phyloP scores from a whole-genome alignment of 2,888 invertebrate species.

The Tanytarsus gracilentus region DNA sequence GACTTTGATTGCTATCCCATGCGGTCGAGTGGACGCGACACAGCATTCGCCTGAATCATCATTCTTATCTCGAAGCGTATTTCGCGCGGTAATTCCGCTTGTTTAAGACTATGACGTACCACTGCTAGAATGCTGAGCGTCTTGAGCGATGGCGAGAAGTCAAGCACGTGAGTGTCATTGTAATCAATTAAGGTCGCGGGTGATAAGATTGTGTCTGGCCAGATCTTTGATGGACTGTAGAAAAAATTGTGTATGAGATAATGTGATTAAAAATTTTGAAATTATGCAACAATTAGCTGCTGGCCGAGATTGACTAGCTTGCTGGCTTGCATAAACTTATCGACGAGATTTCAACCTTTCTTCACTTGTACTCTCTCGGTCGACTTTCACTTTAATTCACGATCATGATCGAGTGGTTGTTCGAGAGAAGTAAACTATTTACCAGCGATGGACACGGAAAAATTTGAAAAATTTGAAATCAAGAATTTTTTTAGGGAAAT shows the following conservation, averaged over 20 bases:
- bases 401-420: no score
- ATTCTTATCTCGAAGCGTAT: constrained; percentile 55
- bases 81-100: constrained; percentile 53
- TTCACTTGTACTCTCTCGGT: no score
- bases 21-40: constrained; percentile 48
- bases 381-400: no score
- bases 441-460: no score
- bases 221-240: constrained; percentile 19
- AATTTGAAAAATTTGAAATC: no score
- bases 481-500: no score
- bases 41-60: constrained; percentile 63
- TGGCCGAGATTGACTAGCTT: no score
- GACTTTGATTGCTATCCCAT: constrained; percentile 41
- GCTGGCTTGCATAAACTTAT: no score
- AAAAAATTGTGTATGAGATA: background rate
- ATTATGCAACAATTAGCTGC: no score
- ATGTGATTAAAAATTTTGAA: background rate
- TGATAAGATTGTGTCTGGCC: background rate
- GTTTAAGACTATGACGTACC: constrained; percentile 55
- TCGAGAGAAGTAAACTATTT: no score
- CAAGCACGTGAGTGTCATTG: constrained; percentile 72
- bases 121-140: constrained; percentile 62
- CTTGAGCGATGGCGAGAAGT: constrained; percentile 66
- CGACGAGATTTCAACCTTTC: no score
- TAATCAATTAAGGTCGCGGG: constrained; percentile 55